Conservation (phyloP, 2,113 vertebrate species). For the Lonchura striata region DNA sequence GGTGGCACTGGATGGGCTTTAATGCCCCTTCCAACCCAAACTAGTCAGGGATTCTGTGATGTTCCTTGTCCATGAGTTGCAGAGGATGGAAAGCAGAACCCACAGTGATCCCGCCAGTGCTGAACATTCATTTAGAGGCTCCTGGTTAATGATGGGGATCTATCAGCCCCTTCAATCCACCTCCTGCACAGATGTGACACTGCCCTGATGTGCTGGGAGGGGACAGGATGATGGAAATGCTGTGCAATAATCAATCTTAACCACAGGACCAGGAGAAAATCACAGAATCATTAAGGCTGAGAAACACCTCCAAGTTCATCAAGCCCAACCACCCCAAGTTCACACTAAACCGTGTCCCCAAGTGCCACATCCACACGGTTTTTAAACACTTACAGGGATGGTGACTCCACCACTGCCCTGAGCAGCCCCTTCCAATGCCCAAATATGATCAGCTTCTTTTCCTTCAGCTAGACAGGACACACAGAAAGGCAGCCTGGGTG, state of each 20-base stretch:
- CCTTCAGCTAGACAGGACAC: not conserved
- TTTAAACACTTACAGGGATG: not conserved
- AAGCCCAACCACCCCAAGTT: not conserved
- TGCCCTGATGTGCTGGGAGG: not conserved
- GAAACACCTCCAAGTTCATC: not conserved
- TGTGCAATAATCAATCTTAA: not conserved
- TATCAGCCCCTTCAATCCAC: not conserved
- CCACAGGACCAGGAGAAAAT: not conserved
- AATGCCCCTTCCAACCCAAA: not conserved
- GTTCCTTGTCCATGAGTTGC: not conserved
- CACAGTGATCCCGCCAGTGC: not conserved
- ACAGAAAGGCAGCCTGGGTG: not conserved
- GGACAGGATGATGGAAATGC: not conserved
- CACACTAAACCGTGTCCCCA: not conserved
- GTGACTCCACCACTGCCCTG: not conserved
- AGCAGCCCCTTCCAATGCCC: not conserved
- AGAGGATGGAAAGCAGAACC: not conserved
- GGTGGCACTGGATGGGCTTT: not conserved
- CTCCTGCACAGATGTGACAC: not conserved
- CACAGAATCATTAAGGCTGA: not conserved
- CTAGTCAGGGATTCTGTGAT: not conserved
- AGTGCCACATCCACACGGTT: not conserved
- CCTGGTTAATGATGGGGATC: accelerated
- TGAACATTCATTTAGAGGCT: not conserved
- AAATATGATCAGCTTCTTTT: not conserved